phyloP scores from a whole-genome alignment of 2,797 vertebrate species.

The Ctenopoma multispine region DNA sequence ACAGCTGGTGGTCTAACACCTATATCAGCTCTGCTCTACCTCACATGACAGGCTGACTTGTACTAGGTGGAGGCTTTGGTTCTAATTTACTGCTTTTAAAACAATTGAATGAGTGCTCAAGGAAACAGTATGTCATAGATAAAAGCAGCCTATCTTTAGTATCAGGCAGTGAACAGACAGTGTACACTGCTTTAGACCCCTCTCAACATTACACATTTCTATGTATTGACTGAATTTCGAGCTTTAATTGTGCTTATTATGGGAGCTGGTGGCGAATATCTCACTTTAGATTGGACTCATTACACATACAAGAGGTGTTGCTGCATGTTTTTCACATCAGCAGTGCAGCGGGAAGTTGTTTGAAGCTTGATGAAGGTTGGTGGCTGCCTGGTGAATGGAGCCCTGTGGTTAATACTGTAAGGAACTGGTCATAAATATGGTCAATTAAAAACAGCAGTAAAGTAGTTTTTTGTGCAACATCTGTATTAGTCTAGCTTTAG shows the following conservation, averaged over 20 bases:
- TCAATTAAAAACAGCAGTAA: conserved; percentile 36
- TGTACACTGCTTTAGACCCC: background rate
- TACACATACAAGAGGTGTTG: conserved; percentile 55
- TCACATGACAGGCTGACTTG: conserved; percentile 33
- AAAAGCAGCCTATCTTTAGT: background rate
- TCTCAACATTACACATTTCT: background rate
- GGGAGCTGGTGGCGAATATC: conserved; percentile 45
- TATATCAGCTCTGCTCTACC: conserved; percentile 48
- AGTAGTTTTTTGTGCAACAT: background rate
- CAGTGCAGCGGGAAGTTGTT: conserved; percentile 18
- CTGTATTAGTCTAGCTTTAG: too few relatives aligned
- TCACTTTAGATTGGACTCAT: conserved; percentile 57
- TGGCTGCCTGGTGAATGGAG: background rate
- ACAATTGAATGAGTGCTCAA: conserved; percentile 6
- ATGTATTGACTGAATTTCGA: background rate
- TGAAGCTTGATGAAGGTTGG: conserved; percentile 14
- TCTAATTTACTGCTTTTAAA: conserved; percentile 35
- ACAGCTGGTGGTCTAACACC: conserved; percentile 45
- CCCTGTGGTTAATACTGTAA: conserved; percentile 1
- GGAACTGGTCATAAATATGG: conserved; percentile 10
- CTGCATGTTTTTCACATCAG: conserved; percentile 54
- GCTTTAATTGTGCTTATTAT: conserved; percentile 31
- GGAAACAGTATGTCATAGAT: conserved; percentile 9
- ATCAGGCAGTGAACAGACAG: background rate
- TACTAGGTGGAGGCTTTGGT: conserved; percentile 24